Percentiles rank a stretch among this genome's conserved stretches.
phyloP scores from a whole-genome alignment of 1,140 invertebrate species.

The Tetragnatha versicolor region DNA sequence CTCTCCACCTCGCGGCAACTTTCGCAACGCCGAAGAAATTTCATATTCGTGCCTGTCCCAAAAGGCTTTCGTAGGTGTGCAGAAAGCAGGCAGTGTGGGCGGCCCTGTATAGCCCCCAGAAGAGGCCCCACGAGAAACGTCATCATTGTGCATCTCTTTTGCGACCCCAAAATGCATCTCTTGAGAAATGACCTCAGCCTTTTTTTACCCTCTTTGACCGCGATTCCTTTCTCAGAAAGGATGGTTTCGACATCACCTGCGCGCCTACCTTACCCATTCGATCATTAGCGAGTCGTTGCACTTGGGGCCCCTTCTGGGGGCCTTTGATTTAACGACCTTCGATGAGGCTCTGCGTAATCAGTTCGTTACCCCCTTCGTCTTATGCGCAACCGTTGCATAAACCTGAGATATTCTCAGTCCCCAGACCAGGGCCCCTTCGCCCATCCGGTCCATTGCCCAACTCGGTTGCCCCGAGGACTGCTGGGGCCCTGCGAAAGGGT shows the following conservation, averaged over 20 bases:
- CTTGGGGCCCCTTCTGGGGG: constrained; percentile 36
- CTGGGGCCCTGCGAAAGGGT: constrained; percentile 32
- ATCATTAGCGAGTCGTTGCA: constrained; percentile 54
- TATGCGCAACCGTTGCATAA: constrained; percentile 31
- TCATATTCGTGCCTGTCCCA: too few relatives aligned
- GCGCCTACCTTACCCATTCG: constrained; percentile 41
- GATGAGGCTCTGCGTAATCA: constrained; percentile 51
- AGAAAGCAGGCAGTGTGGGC: too few relatives aligned
- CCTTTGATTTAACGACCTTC: constrained; percentile 48
- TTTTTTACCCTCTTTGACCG: constrained; percentile 49
- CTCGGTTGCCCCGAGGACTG: background rate
- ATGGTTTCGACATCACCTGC: constrained; percentile 41
- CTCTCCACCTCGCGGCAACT: too few relatives aligned
- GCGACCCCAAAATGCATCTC: constrained; percentile 11
- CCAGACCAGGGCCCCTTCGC: constrained; percentile 21
- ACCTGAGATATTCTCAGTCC: constrained; percentile 37
- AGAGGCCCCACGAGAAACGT: background rate
- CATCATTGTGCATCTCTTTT: constrained; percentile 15
- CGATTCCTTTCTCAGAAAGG: constrained; percentile 39
- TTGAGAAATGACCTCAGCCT: constrained; percentile 32
- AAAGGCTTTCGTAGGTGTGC: too few relatives aligned
- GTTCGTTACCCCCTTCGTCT: constrained; percentile 51
- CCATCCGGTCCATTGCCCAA: constrained; percentile 43
- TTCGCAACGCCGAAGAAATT: too few relatives aligned
- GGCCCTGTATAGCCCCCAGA: too few relatives aligned